Conservation (phyloP, 2,888 invertebrate species). For the Yponomeuta plumbellus region DNA sequence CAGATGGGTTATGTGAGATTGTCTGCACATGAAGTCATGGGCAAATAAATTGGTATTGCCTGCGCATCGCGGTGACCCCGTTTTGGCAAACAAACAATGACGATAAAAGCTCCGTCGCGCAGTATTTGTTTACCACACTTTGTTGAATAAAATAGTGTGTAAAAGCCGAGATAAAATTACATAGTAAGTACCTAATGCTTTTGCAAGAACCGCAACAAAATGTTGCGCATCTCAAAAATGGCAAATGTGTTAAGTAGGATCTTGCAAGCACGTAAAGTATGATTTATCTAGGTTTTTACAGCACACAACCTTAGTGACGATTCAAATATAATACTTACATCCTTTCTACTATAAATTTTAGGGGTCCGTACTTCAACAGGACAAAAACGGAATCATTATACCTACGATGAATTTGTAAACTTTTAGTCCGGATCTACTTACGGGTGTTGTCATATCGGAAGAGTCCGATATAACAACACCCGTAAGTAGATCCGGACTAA, state of each 20-base stretch:
- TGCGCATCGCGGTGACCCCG: not conserved
- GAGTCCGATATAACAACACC: no score
- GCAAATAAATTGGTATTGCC: constrained; percentile 1
- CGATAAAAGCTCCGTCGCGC: not conserved
- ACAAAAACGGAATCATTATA: no score
- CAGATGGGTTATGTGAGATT: constrained; percentile 3
- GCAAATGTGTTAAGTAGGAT: not conserved
- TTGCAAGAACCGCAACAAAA: not conserved
- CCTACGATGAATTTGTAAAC: no score
- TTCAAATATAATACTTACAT: no score
- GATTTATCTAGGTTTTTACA: not conserved
- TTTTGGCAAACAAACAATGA: constrained; percentile 1
- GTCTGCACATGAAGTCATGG: not conserved
- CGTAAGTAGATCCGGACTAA: no score
- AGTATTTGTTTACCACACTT: not conserved
- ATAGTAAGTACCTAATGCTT: not conserved
- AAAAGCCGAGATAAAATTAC: not conserved
- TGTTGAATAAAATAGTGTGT: not conserved
- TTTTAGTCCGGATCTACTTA: no score
- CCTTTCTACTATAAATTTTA: no score
- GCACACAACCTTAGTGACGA: no score
- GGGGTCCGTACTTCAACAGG: no score
- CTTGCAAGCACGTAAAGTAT: not conserved
- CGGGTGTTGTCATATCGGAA: no score
- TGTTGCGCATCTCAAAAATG: not conserved